phyloP scores from a whole-genome alignment of 2,797 vertebrate genomes.

The Spinus pinus region DNA sequence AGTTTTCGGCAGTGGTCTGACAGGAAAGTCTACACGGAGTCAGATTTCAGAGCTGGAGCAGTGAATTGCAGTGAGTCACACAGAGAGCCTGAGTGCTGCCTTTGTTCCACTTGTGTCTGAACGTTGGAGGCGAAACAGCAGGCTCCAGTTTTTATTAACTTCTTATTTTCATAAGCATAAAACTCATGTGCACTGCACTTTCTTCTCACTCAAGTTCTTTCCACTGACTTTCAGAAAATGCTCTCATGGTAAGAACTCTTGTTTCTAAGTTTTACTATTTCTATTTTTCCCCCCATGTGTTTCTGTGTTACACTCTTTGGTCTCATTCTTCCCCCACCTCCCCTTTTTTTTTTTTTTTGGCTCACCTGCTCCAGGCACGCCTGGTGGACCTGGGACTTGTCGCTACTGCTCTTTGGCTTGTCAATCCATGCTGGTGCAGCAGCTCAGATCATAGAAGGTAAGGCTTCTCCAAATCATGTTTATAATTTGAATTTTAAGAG shows the following conservation, averaged over 20 bases:
- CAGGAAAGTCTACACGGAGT: constrained; percentile 75
- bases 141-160: constrained; percentile 27
- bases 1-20: constrained; percentile 73
- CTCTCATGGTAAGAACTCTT: constrained; percentile 56
- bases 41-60: constrained; percentile 84
- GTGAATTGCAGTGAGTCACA: constrained; percentile 73
- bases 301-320: neutral
- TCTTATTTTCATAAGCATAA: constrained; percentile 16
- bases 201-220: neutral
- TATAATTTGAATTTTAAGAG: neutral
- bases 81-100: constrained; percentile 82
- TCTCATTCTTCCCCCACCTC: neutral
- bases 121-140: constrained; percentile 60
- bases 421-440: constrained; percentile 28
- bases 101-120: constrained; percentile 84
- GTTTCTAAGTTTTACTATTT: neutral
- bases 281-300: neutral
- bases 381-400: constrained; percentile 44
- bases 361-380: constrained; percentile 48
- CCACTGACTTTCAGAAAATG: constrained; percentile 58
- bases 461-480: neutral
- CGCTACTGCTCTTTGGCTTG: constrained; percentile 33
- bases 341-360: neutral
- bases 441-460: constrained; percentile 73
- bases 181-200: neutral